Evolutionary conservation across 1,140 invertebrate species (phyloP).

Genomic region (Stenopsyche tienmushanensis): DNA sequence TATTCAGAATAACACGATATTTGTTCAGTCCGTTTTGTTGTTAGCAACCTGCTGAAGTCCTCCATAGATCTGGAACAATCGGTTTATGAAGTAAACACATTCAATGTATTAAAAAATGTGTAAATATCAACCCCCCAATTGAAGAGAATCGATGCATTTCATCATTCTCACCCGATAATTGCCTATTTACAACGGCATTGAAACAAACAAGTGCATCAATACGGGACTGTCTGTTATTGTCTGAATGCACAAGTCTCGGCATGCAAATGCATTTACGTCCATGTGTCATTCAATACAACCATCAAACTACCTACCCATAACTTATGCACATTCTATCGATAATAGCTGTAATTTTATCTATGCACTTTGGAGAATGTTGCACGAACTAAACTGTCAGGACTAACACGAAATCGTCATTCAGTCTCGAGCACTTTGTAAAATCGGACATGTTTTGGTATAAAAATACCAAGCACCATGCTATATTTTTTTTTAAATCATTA

Average conservation of each 20-base stretch:
- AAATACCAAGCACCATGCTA: too few species aligned
- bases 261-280: constrained; percentile 6
- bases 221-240: too few species aligned
- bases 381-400: constrained; percentile 12
- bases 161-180: too few species aligned
- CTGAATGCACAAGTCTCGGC: too few species aligned
- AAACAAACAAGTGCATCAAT: too few species aligned
- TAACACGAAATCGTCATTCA: constrained; percentile 24
- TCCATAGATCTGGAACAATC: too few species aligned
- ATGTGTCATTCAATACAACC: constrained; percentile 9
- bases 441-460: constrained; percentile 8
- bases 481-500: too few species aligned
- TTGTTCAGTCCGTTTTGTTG: neutral
- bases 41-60: neutral
- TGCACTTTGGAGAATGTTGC: constrained; percentile 10
- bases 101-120: too few species aligned
- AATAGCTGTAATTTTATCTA: constrained; percentile 27
- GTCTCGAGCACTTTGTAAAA: constrained; percentile 1
- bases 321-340: constrained; percentile 34
- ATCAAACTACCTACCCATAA: neutral
- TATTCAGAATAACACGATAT: neutral
- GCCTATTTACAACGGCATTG: too few species aligned
- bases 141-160: too few species aligned
- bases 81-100: too few species aligned
- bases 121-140: too few species aligned